These are phyloP conservation scores for Himantopus leucocephalus DNA, from an alignment of 2,113 vertebrate species.

Conservation along the genomic window DNA sequence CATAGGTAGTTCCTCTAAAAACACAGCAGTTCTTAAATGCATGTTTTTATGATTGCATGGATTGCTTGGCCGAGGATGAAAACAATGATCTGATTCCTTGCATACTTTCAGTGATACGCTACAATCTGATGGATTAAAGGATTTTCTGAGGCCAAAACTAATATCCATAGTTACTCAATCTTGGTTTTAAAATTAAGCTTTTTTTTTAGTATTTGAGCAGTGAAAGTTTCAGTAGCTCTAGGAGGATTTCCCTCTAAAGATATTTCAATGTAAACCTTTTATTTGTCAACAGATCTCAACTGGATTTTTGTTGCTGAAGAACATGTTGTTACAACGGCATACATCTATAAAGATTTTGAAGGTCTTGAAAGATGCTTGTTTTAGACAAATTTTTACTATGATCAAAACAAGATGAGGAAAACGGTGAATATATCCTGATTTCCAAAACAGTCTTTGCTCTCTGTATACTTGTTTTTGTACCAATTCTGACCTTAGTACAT, in stretches of 20 bases:
- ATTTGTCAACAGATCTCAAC: neutral
- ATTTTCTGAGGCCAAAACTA: slow-evolving; percentile 81
- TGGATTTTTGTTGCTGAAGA: neutral
- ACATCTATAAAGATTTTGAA: neutral
- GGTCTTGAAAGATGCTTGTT: neutral
- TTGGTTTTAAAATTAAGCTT: neutral
- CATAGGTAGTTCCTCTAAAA: neutral
- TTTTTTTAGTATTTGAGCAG: neutral
- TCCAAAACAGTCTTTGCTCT: neutral
- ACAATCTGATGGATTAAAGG: slow-evolving; percentile 77
- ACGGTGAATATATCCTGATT: neutral
- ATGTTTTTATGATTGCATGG: neutral
- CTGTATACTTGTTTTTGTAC: neutral
- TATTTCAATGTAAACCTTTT: neutral
- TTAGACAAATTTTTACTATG: neutral
- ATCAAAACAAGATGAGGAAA: neutral
- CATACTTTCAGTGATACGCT: slow-evolving; percentile 18
- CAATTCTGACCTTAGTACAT: neutral
- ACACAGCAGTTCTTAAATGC: neutral
- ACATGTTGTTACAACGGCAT: neutral
- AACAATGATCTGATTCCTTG: slow-evolving; percentile 69
- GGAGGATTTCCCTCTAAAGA: neutral
- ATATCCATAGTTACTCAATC: neutral
- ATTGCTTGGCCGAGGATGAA: slow-evolving; percentile 77
- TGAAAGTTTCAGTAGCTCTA: neutral